These are phyloP conservation scores for Macropodus opercularis DNA, from an alignment of 2,797 vertebrate species.

Conservation along the genomic window DNA sequence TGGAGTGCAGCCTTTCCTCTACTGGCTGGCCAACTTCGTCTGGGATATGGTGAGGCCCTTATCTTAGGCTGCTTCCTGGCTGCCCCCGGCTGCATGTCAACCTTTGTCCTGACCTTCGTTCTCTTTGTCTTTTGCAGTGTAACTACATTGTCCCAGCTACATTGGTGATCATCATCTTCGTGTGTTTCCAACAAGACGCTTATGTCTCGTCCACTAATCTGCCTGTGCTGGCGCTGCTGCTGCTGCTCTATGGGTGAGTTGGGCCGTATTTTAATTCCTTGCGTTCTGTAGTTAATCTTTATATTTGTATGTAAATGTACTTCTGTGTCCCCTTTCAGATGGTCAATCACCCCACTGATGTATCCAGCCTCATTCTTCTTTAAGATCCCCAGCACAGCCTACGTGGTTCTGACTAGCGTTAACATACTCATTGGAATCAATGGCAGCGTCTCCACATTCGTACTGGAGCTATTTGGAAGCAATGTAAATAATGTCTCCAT, in stretches of 20 bases:
- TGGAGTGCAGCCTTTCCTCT: conserved; percentile 94
- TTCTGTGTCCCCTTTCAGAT: conserved; percentile 76
- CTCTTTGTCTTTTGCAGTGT: conserved; percentile 83
- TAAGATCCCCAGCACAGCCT: conserved; percentile 97
- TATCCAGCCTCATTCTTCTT: conserved; percentile 98
- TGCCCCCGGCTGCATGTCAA: not conserved
- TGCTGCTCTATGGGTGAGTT: conserved; percentile 92
- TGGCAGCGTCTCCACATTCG: conserved; percentile 95
- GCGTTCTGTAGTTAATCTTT: not conserved
- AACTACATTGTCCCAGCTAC: conserved; percentile 97
- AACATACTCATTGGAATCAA: conserved; percentile 99
- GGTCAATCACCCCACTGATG: conserved; percentile 99
- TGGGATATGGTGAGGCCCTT: conserved; percentile 95
- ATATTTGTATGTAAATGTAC: conserved; percentile 3
- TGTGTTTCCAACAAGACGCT: conserved; percentile 98
- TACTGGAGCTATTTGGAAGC: conserved; percentile 95
- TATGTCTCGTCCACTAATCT: conserved; percentile 98
- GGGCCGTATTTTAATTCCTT: not conserved
- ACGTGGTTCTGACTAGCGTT: conserved; percentile 95
- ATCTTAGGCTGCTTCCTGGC: not conserved
- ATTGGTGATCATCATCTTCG: conserved; percentile 94
- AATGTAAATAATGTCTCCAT: conserved; percentile 80
- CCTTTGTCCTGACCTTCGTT: not conserved
- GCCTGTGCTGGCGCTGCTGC: conserved; percentile 92
- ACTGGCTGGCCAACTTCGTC: conserved; percentile 96